Evolutionary conservation across 2,888 invertebrate genomes (phyloP), one percentile per base, ranked within the genome.

Genomic region (Phyto melanocephala): DNA sequence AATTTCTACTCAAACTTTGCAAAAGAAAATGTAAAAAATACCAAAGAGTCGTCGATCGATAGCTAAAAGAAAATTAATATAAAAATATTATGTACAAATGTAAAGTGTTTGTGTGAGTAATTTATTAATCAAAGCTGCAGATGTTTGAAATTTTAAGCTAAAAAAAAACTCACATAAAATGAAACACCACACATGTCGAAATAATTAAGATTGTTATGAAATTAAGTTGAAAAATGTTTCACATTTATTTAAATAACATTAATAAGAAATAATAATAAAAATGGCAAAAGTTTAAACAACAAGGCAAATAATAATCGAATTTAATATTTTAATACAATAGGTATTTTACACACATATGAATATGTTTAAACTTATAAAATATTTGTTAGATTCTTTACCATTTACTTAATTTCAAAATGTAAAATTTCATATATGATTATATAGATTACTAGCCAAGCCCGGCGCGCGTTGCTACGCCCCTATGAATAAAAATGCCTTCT

Each of bases 1-100:
- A 68, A 76, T 67, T 67, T 75, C 37, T 58, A 60, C n/a, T 47
- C 56, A 67, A 65, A 40, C 13, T 58, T 28, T 50, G 11, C 37
- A 52, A 52, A 58, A 40, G 35, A 67, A 76, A 67, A 76, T 75
- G 56, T 67, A 11, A 52, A 76, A 74, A 63, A 67, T 72, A 62
- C 45, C 56, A 56, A 75, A 60, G 37, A 50, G n/a, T 50, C 72
- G 47, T 45, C 74, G 47, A 75, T 67, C 47, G 56, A 58, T 67
- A 52, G 52, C 62, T 47, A 56, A 67, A 77, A 60, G 24, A 60
- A 60, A 77, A 72, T 52, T 47, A 11, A 15, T 40, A 33, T 15
- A 54, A 70, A 42, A 70, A 42, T 33, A 13, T 37, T 11, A 17
- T 22, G n/a, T 40, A n/a, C n/a, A 5, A 5, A n/a, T 37, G 11